phyloP scores from a whole-genome alignment of 2,113 vertebrate genomes.

The Ochotona curzoniae region DNA sequence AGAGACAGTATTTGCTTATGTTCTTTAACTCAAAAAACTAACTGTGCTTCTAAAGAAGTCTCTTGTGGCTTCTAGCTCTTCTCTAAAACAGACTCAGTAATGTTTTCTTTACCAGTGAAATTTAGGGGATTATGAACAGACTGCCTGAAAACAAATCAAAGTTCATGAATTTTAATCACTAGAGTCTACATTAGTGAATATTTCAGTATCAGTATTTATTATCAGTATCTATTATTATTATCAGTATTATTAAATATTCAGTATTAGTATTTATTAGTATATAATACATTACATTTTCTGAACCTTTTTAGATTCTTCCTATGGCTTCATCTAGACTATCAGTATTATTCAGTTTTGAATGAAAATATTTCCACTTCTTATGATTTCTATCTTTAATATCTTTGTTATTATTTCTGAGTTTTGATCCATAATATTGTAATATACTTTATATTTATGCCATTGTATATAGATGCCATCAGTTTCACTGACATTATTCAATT shows the following conservation, averaged over 20 bases:
- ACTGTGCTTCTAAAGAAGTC: constrained; percentile 20
- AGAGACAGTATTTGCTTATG: constrained; percentile 9
- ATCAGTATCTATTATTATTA: no score
- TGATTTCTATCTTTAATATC: constrained; percentile 44
- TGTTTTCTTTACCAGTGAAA: constrained; percentile 32
- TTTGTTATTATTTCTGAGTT: constrained; percentile 34
- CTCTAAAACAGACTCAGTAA: constrained; percentile 34
- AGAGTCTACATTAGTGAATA: constrained; percentile 26
- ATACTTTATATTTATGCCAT: constrained; percentile 31
- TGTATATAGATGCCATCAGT: not conserved
- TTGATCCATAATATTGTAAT: constrained; percentile 42
- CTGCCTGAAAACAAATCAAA: constrained; percentile 10
- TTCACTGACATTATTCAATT: constrained; percentile 4
- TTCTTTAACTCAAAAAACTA: constrained; percentile 20
- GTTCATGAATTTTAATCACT: constrained; percentile 23
- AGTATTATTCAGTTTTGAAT: constrained; percentile 48
- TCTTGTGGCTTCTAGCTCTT: not conserved
- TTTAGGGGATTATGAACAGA: not conserved
- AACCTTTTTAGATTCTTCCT: constrained; percentile 21
- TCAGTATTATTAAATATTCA: no score
- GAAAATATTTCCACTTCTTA: constrained; percentile 31
- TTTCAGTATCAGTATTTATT: not conserved
- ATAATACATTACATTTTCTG: not conserved
- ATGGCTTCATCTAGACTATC: constrained; percentile 31
- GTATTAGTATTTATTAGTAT: not conserved